Evolutionary conservation across 2,888 invertebrate species (phyloP).

Genomic region (Amphimallon solstitiale): DNA sequence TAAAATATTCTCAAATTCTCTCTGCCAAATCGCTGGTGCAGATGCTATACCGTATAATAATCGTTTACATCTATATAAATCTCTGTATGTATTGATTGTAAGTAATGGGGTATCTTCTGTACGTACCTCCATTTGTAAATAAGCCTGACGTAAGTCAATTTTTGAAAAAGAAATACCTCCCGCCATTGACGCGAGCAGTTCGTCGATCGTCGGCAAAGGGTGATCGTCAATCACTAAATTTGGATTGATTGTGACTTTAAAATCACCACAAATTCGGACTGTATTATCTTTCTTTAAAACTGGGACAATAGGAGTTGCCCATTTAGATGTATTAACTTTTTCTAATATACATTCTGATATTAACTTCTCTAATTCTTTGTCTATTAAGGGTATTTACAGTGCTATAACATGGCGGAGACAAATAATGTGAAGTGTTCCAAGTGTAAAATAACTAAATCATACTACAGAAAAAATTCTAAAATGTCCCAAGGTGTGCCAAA

Average conservation of each 20-base stretch:
- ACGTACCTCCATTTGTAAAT: neutral
- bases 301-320: slow-evolving; percentile 54
- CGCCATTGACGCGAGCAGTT: no score
- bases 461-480: no score
- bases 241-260: slow-evolving; percentile 46
- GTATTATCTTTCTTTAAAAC: slow-evolving; percentile 49
- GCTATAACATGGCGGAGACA: no score
- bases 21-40: slow-evolving; percentile 54
- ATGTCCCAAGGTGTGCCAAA: no score
- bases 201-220: slow-evolving; percentile 45
- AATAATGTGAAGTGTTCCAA: no score
- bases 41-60: neutral
- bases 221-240: slow-evolving; percentile 43
- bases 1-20: slow-evolving; percentile 50
- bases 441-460: no score
- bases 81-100: neutral
- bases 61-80: neutral
- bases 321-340: no score
- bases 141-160: no score
- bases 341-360: no score
- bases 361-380: no score
- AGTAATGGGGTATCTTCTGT: neutral
- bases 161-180: no score
- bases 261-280: slow-evolving; percentile 49
- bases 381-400: no score